Percentiles rank a stretch among this genome's conserved stretches.
Evolutionary conservation across 2,113 vertebrate genomes (phyloP).

Genomic region (Tragulus kanchil): DNA sequence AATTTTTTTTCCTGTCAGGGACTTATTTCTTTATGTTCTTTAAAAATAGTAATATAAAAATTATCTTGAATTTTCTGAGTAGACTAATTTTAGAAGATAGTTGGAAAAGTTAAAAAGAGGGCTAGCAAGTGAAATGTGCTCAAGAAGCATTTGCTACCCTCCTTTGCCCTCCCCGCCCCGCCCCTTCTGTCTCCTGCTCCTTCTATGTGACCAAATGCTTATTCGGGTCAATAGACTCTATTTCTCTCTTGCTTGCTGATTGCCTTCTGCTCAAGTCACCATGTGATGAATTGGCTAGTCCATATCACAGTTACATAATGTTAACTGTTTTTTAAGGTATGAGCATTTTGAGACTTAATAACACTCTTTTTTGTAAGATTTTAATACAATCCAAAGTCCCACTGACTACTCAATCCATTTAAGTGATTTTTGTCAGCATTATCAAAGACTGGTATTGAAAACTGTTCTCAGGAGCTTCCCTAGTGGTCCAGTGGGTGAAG

Average conservation of each 20-base stretch:
- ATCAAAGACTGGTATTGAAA: constrained; percentile 61
- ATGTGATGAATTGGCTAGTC: constrained; percentile 25
- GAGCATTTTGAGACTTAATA: background rate
- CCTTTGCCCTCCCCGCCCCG: accelerated
- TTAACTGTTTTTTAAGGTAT: constrained; percentile 47
- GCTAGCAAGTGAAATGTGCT: background rate
- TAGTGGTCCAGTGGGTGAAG: too few species aligned
- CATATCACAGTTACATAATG: constrained; percentile 39
- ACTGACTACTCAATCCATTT: constrained; percentile 7
- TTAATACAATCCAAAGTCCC: background rate
- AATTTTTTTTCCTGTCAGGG: constrained; percentile 13
- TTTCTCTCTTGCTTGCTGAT: background rate
- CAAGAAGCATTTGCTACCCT: background rate
- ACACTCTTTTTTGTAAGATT: background rate
- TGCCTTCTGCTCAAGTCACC: background rate
- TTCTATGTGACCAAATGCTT: background rate
- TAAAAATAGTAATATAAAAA: constrained; percentile 38
- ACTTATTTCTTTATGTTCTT: constrained; percentile 58
- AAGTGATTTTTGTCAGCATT: constrained; percentile 61
- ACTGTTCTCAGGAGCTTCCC: background rate
- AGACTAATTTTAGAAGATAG: background rate
- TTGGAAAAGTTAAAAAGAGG: too few species aligned
- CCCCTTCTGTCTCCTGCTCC: background rate
- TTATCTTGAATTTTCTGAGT: constrained; percentile 42
- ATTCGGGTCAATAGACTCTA: background rate